Percentiles rank a stretch among this genome's conserved stretches.
These are phyloP conservation scores for Philereme transversata DNA, from an alignment of 2,888 invertebrate genomes.

Conservation along the genomic window DNA sequence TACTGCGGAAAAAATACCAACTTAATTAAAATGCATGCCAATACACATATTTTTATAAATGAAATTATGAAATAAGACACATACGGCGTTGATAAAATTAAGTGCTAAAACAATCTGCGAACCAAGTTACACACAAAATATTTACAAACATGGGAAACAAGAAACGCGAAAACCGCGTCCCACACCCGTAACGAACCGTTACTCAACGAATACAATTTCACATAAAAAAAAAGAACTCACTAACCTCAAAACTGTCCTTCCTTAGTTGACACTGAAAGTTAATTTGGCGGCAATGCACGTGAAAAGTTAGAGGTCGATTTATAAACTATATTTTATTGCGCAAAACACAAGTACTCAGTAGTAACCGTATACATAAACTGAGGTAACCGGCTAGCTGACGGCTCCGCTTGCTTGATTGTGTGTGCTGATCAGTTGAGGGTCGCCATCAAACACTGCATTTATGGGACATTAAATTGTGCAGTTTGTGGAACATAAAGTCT, in stretches of 20 bases:
- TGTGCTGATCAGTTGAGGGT: conserved; percentile 43
- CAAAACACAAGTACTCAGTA: conserved; percentile 40
- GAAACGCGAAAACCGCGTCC: conserved; percentile 29
- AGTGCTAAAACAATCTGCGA: neutral
- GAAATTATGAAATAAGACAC: no score
- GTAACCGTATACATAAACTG: conserved; percentile 47
- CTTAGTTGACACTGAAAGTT: conserved; percentile 24
- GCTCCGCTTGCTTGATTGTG: conserved; percentile 39
- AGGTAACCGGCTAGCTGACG: conserved; percentile 44
- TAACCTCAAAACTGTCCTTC: conserved; percentile 35
- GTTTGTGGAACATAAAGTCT: no score
- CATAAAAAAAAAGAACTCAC: conserved; percentile 27
- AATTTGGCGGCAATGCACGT: conserved; percentile 30
- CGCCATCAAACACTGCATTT: conserved; percentile 31
- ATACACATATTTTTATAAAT: no score
- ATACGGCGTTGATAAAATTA: no score
- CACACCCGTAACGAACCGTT: conserved; percentile 33
- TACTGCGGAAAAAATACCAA: no score
- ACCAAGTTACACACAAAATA: conserved; percentile 6
- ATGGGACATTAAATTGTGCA: conserved; percentile 6
- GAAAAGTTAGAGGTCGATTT: conserved; percentile 31
- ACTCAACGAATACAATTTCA: conserved; percentile 33
- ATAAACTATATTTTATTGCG: conserved; percentile 5
- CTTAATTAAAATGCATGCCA: no score
- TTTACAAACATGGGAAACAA: conserved; percentile 23